Base-by-base conservation (phyloP, 2,113 vertebrate species). In the Lathamus discolor region DNA sequence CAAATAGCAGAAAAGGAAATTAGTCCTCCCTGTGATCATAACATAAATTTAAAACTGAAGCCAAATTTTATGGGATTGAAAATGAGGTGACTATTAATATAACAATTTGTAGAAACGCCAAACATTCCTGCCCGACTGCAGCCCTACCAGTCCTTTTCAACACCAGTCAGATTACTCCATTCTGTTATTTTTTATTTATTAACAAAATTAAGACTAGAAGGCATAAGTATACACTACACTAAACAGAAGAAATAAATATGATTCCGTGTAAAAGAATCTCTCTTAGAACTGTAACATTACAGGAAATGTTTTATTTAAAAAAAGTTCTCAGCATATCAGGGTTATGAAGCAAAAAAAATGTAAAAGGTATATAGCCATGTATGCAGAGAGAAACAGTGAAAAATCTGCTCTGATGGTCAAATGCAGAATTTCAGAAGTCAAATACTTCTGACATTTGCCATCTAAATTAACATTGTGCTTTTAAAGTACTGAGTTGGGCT, bases 1-100 rank as follows among this genome's bases (percentile, higher is more conserved):
- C 90, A 91, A 82, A 51, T 33, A 79, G 51, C n/a, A 87, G 70
- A 95, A 93, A 88, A 86, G 69, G 85, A 94, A 92, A 94, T 91
- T 87, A 68, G 23, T 82, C 66, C 52, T 95, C 59, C 43, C 25
- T 52, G 23, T 15, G 33, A 73, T 49, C 44, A 51, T 75, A 87
- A 75, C 28, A 66, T 81, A 94, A 91, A 92, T 94, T 89, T 86
- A 41, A 55, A 82, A 89, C 46, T 43, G 15, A 27, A 89, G 74
- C 9, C 55, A 84, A 66, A 84, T 87, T 93, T 89, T 84, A 87
- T 61, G 39, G 39, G 48, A 46, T 76, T 83, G 41, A 55, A 91
- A 91, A 79, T 62, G 7, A 79, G 83, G 17, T 59, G 74, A 22
- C 35, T 88, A 84, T 91, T 92, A 89, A 89, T 94, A 79, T 68